Evolutionary conservation across 2,797 vertebrate species (phyloP), one percentile per base, ranked within the genome.

Genomic region (Xiphorhynchus erythropygius): DNA sequence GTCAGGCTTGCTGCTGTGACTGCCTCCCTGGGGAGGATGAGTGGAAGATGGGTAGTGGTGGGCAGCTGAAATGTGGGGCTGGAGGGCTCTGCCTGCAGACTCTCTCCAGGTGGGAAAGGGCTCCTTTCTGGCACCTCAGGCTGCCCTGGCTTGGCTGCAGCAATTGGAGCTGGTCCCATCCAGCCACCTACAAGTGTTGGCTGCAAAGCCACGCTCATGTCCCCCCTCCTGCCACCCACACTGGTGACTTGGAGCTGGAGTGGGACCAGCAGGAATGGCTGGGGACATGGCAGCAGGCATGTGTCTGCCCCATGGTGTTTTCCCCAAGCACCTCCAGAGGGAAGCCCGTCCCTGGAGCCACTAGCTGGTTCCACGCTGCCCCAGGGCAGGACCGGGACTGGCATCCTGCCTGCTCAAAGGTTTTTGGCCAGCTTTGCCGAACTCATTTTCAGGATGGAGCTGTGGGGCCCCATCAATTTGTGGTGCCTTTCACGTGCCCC

Each of bases 71-170:
- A 75, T 67, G 8, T 41, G 62, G 28, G 32, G 37, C 9, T 28
- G 53, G 44, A 16, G 42, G 25, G 27, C 37, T 84, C 10, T 74
- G 52, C 0, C 0, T 18, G 42, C 56, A 65, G 60, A 16, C 16
- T 53, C 23, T 42, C 5, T 78, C 8, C 32, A 41, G 25, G 13
- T 73, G 55, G 50, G 28, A 47, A 27, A 73, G 17, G 44, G 32
- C 3, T 44, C 69, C 42, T 41, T 86, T 25, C 62, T 55, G 69
- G 68, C 62, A 44, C 49, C 32, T 42, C 22, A 41, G 65, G 37
- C 44, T 74, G 47, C 39, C 3, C 22, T 18, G 42, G 55, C 67
- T 77, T 55, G 46, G 47, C 65, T 44, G 44, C 49, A n/a, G 73
- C 0, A 0, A 22, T 53, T 64, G 86, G 60, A 68, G 49, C 57